These are phyloP conservation scores for Centropus unirufus DNA, from an alignment of 2,113 vertebrate genomes.

Conservation along the genomic window DNA sequence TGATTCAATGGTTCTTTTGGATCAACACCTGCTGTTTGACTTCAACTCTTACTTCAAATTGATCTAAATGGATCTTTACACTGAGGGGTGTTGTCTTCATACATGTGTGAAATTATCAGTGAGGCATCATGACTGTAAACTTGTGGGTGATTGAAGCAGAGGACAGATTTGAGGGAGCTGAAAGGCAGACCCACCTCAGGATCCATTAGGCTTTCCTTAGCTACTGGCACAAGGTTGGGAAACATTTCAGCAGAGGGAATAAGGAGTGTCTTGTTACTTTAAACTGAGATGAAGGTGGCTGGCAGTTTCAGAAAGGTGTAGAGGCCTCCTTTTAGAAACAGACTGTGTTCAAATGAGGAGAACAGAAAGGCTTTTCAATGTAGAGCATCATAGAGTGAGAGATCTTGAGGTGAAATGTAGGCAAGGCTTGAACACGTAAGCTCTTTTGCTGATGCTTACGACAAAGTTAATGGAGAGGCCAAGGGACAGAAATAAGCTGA, in stretches of 20 bases:
- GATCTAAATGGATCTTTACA: neutral
- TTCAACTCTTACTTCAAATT: neutral
- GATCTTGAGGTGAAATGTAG: neutral
- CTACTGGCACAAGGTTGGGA: neutral
- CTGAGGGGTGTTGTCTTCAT: neutral
- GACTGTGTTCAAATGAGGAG: neutral
- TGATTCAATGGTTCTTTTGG: neutral
- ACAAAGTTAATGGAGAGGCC: no score
- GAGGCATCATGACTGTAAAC: neutral
- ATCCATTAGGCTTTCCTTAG: neutral
- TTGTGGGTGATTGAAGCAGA: neutral
- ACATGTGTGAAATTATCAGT: neutral
- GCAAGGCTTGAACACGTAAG: neutral
- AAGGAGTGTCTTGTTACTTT: neutral
- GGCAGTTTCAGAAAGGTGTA: neutral
- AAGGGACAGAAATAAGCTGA: no score
- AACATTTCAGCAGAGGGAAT: neutral
- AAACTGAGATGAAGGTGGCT: neutral
- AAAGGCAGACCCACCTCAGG: neutral
- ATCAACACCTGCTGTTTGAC: neutral
- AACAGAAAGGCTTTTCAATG: neutral
- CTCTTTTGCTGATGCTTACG: neutral
- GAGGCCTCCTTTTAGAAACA: neutral
- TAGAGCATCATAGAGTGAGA: neutral
- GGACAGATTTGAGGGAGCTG: neutral